Percentiles rank a stretch among this genome's conserved stretches.
phyloP scores from a whole-genome alignment of 2,888 invertebrate species.

The Panopea generosa region DNA sequence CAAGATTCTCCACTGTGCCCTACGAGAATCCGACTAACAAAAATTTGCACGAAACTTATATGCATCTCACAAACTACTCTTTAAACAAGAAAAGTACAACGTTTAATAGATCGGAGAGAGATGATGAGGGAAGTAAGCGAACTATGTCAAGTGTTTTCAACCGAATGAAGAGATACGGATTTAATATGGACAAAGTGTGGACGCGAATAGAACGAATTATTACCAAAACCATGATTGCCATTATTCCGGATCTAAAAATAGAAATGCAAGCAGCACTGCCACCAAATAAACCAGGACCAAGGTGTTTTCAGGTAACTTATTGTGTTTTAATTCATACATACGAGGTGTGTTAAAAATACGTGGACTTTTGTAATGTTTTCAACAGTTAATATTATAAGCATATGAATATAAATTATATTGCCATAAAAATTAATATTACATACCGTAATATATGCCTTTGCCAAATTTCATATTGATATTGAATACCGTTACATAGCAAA shows the following conservation, averaged over 20 bases:
- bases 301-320: conserved; percentile 87
- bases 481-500: no score
- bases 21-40: conserved; percentile 85
- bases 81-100: conserved; percentile 85
- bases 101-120: conserved; percentile 84
- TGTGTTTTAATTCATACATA: no score
- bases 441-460: no score
- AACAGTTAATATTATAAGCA: no score
- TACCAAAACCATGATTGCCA: conserved; percentile 86
- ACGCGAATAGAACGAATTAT: conserved; percentile 85
- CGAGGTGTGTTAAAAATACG: no score
- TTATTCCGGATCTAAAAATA: conserved; percentile 86
- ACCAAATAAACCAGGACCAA: conserved; percentile 83
- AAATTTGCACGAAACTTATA: conserved; percentile 85
- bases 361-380: no score
- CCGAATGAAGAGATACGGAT: conserved; percentile 79
- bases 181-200: conserved; percentile 84
- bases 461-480: no score
- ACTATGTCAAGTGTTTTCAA: conserved; percentile 85
- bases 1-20: conserved; percentile 86
- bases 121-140: conserved; percentile 85
- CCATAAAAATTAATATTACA: no score
- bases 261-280: conserved; percentile 81
- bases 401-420: no score
- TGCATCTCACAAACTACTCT: conserved; percentile 87